phyloP scores from a whole-genome alignment of 2,113 vertebrate genomes.

The Rattus rattus region DNA sequence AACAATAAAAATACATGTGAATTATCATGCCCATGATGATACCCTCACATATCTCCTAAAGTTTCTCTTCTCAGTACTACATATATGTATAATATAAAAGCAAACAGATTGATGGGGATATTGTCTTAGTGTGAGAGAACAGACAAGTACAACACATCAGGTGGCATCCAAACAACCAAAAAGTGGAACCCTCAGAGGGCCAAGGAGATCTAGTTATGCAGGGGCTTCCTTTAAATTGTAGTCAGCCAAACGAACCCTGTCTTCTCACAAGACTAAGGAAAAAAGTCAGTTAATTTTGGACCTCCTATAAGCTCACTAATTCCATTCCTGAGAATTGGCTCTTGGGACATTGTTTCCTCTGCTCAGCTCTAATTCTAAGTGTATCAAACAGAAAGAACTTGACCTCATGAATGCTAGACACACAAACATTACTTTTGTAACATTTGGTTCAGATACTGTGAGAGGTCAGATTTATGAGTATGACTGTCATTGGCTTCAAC shows the following conservation, averaged over 20 bases:
- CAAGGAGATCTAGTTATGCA: too few relatives aligned
- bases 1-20: neutral
- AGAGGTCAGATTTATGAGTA: neutral
- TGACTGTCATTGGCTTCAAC: neutral
- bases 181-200: neutral
- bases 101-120: neutral
- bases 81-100: neutral
- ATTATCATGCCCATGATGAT: neutral
- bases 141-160: accelerated
- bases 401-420: neutral
- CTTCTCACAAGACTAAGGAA: neutral
- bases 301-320: neutral
- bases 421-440: neutral
- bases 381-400: neutral
- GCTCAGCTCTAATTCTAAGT: neutral
- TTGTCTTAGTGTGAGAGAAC: neutral
- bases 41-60: neutral
- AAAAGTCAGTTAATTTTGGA: neutral
- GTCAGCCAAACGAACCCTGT: neutral
- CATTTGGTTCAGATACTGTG: neutral
- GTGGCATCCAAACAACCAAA: neutral
- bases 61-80: neutral
- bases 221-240: neutral
- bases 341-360: neutral
- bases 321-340: accelerated